Evolutionary conservation across 1,140 invertebrate species (phyloP), one percentile per base, ranked within the genome.

Genomic region (Listronotus bonariensis): DNA sequence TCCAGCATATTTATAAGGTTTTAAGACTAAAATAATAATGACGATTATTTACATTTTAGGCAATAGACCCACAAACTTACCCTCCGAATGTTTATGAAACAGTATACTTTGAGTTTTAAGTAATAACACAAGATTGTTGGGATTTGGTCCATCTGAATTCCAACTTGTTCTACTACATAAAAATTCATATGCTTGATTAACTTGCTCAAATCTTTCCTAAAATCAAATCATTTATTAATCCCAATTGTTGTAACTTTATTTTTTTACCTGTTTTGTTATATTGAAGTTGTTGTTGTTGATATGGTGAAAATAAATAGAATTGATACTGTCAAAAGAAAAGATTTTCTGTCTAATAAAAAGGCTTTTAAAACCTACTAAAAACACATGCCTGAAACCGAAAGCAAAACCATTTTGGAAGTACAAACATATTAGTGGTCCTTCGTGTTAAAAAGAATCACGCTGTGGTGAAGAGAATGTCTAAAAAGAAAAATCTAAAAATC

Each of bases 1-100:
- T 5, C 98, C 98, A 49, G 98, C 95, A 82, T 99, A 99, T 80
- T 99, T 99, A 82, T 98, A 99, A 4, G 95, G 96, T 63, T 92
- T 86, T 34, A 99, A 80, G 66, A 95, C 94, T 95, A 71, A 63
- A 81, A 79, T 17, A 56, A 58, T 38, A 49, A 43, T 26, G 1
- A 3, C 5, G 20, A 26, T 26, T 26, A 26, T 3, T 26, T 26
- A 26, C 5, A 26, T 26, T 26, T 26, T 26, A 26, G 5, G 5
- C 20, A 26, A 26, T 36, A 53, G 26, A n/a, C 18, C 9, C 5
- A 38, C 26, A 26, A 57, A 72, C 71, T 81, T 76, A 93, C 92
- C 91, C 74, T 93, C 86, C 12, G 89, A 88, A 81, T 97, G 96
- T 72, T 95, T 86, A 72, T 91, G 87, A 77, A 98, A 99, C 1